A percentile compares a stretch with the other conserved stretches of the same genome.
These are phyloP conservation scores for Falco columbarius DNA, from an alignment of 2,797 vertebrate species.

Conservation along the genomic window DNA sequence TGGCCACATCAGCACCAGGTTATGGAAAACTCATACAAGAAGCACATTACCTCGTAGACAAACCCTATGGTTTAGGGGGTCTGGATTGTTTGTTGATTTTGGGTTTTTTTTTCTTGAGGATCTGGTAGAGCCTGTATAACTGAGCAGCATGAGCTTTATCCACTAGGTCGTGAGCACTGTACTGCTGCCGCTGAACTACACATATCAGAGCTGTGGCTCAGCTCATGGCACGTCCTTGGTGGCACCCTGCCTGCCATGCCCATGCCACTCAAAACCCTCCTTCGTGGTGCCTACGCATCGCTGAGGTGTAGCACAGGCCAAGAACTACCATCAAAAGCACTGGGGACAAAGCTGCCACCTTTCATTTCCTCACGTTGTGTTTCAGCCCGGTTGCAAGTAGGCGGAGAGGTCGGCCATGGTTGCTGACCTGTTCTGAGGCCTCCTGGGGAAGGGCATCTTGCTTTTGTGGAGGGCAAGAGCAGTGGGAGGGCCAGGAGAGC, in stretches of 20 bases:
- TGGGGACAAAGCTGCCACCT: fast-evolving
- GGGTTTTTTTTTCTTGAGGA: not conserved
- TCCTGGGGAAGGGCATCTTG: not conserved
- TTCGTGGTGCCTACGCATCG: not conserved
- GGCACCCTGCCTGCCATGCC: not conserved
- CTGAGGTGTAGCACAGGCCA: not conserved
- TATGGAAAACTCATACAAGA: not conserved
- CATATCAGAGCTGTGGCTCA: not conserved
- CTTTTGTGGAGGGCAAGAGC: not conserved
- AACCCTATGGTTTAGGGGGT: not conserved
- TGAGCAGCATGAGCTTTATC: not conserved
- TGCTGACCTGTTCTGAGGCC: not conserved
- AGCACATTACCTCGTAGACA: fast-evolving
- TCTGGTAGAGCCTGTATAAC: not conserved
- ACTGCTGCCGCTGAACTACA: not conserved
- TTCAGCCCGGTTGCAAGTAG: not conserved
- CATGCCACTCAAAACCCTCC: not conserved
- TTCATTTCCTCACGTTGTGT: not conserved
- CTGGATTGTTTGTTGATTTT: not conserved
- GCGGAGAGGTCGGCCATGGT: fast-evolving
- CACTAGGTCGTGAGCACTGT: not conserved
- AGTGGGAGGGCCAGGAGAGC: not conserved
- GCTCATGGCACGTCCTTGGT: not conserved
- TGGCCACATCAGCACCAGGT: not conserved
- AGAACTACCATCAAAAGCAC: not conserved